Base-by-base conservation (phyloP, 2,888 invertebrate species). In the Eilema caniola region DNA sequence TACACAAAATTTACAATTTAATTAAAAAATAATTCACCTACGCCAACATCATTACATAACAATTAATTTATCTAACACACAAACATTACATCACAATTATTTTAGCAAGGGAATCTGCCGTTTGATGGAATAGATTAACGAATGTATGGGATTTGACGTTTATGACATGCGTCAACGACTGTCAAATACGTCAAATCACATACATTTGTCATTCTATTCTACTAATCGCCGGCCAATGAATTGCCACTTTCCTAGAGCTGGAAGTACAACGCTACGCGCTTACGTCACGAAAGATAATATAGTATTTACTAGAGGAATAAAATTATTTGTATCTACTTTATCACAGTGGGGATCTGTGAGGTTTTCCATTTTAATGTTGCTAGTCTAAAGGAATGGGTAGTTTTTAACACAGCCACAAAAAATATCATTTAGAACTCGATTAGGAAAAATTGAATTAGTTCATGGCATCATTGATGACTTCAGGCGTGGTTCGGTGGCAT, bases 341-440 rank as follows among this genome's bases (percentile, higher is more conserved):
- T 92, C 92, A 92, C 92, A 92, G 92, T 90, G 85, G 85, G 88
- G 77, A 84, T 89, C 90, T 88, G 89, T 84, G 89, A 91, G 92
- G 92, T 91, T 92, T 91, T 88, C 90, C 24, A 60, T 67, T 61
- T 67, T 23, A 53, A 62, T 20, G 8, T 53, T 33, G 20, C 69
- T 60, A 41, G 63, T 69, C 53, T 41, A 41, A 24, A 33, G 28
- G 53, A 53, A 53, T 53, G 53, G 53, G 3, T 10, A 53, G n/a
- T 10, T 20, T 53, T 53, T 53, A 53, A n/a, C 10, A n/a, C 10
- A 53, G 5, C 53, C 62, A 37, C 62, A 37, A 24, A 37, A 37
- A n/a, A 33, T 10, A 62, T 37, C 8, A n/a, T 53, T 20, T 10
- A 16, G 20, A n/a, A n/a, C n/a, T n/a, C n/a, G n/a, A n/a, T n/a